phyloP scores from a whole-genome alignment of 1,140 invertebrate genomes.

The Caenorhabditis remanei region DNA sequence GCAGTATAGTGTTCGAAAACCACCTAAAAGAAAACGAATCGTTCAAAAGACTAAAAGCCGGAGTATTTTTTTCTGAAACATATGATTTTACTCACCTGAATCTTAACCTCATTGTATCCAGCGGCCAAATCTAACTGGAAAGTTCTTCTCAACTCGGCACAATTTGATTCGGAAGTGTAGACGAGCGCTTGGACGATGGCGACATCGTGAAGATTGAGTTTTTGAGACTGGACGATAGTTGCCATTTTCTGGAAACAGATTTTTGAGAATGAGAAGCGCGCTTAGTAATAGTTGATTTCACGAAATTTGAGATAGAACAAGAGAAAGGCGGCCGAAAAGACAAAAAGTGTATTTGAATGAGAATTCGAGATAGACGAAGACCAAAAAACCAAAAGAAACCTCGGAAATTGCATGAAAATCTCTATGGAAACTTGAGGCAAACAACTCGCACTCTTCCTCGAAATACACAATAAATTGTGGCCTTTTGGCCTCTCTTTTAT shows the following conservation, averaged over 20 bases:
- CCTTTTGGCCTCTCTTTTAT: conserved; percentile 43
- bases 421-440: conserved; percentile 10
- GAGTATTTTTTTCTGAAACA: not conserved
- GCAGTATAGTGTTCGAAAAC: conserved; percentile 7
- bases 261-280: not conserved
- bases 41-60: not conserved
- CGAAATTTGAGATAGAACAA: no score
- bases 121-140: conserved; percentile 21
- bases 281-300: no score
- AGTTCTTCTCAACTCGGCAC: conserved; percentile 18
- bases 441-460: not conserved
- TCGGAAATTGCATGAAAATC: not conserved
- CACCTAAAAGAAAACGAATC: not conserved
- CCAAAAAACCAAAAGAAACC: not conserved
- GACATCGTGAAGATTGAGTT: conserved; percentile 39
- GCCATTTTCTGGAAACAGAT: not conserved
- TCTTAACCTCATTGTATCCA: conserved; percentile 31
- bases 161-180: conserved; percentile 41
- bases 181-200: conserved; percentile 20
- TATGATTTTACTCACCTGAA: conserved; percentile 11
- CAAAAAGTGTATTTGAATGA: not conserved
- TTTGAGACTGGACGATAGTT: conserved; percentile 6
- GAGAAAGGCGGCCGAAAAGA: not conserved
- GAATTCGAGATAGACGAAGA: no score
- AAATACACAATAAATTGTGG: not conserved